Conservation (phyloP, 2,797 vertebrate genomes). For the Urosaurus nigricauda region DNA sequence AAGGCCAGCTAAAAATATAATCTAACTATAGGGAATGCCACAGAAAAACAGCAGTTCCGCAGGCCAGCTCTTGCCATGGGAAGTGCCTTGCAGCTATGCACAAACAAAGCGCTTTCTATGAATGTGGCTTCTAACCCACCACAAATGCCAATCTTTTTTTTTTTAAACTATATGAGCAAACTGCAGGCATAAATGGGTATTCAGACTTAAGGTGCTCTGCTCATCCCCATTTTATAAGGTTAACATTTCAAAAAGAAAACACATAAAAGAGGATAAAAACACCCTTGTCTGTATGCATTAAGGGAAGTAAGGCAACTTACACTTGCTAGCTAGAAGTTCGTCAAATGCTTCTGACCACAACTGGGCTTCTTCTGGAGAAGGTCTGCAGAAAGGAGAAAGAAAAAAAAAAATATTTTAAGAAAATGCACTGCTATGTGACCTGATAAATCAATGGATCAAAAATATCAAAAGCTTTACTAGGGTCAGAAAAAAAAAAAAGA, state of each 20-base stretch:
- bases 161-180: neutral
- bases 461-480: neutral
- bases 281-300: neutral
- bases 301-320: conserved; percentile 80
- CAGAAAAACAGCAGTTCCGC: neutral
- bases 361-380: conserved; percentile 89
- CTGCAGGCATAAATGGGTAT: neutral
- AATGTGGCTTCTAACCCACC: neutral
- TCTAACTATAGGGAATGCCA: neutral
- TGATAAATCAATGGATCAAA: no score
- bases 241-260: neutral
- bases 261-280: neutral
- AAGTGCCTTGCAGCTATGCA: neutral
- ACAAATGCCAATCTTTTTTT: neutral
- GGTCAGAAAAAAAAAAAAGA: neutral
- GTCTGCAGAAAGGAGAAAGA: conserved; percentile 76
- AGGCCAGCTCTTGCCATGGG: neutral
- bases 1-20: neutral
- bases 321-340: conserved; percentile 92
- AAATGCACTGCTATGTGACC: neutral
- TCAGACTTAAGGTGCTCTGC: neutral
- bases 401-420: neutral
- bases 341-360: conserved; percentile 93
- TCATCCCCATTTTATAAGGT: neutral
- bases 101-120: neutral